Evolutionary conservation across 2,113 vertebrate species (phyloP).

Genomic region (Climacteris rufus): DNA sequence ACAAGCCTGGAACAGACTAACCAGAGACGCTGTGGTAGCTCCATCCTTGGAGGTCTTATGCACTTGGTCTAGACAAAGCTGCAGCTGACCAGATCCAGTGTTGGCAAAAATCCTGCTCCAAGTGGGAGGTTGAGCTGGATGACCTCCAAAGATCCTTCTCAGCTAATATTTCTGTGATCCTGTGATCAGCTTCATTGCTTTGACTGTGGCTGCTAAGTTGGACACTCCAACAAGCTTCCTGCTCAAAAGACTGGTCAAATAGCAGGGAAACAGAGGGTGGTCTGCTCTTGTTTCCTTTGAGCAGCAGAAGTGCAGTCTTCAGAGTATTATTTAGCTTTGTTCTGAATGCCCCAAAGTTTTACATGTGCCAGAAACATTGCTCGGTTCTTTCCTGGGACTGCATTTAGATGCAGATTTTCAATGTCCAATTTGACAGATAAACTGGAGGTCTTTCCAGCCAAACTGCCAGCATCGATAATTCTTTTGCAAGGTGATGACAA

Average conservation of each 20-base stretch:
- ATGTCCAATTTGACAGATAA: not conserved
- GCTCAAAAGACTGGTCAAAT: not conserved
- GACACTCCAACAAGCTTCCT: not conserved
- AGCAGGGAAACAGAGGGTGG: not conserved
- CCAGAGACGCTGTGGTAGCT: not conserved
- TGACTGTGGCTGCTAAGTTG: not conserved
- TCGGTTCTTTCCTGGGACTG: not conserved
- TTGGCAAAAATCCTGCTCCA: not conserved
- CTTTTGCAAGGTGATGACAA: not conserved
- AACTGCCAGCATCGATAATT: not conserved
- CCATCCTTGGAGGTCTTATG: not conserved
- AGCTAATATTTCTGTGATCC: not conserved
- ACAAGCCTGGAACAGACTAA: not conserved
- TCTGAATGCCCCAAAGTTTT: not conserved
- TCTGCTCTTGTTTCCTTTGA: not conserved
- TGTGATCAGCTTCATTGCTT: not conserved
- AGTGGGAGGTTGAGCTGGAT: slow-evolving; percentile 22
- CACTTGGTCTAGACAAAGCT: slow-evolving; percentile 25
- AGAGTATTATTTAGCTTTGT: not conserved
- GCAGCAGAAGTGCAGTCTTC: not conserved
- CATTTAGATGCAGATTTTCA: not conserved
- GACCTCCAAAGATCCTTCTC: not conserved
- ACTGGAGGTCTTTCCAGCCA: not conserved
- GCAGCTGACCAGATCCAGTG: not conserved
- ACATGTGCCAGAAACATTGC: not conserved